Base-by-base conservation (phyloP, 2,113 vertebrate species). In the Aix galericulata region DNA sequence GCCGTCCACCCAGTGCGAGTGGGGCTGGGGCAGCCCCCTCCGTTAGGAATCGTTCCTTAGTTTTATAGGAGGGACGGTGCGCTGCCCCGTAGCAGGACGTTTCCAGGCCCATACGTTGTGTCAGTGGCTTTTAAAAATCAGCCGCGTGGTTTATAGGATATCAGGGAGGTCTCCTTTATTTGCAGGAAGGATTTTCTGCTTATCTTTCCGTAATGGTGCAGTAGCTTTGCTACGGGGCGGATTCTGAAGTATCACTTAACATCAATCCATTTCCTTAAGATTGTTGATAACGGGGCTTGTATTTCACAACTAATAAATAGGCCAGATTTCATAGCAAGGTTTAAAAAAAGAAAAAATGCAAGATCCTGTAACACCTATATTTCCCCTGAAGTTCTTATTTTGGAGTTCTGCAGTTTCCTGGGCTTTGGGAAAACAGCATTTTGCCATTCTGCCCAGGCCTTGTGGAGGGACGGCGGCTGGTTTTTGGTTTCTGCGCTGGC, bases 181-280 rank as follows among this genome's bases (percentile, higher is more conserved):
- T 93, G 93, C 90, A 67, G 94, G 94, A 75, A 93, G 96, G 97
- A 97, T 97, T 98, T 97, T 91, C 95, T 38, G 78, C 97, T 97
- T 97, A 93, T 97, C 97, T 97, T 79, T 60, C 95, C 64, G 76
- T 96, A 92, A 94, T 89, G 96, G 79, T 67, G 87, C 81, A 38
- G 89, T 58, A 74, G 88, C 91, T 94, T 97, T 95, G 96, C 96
- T 95, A 96, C 88, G 13, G 95, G 96, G 95, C 58, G 16, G 78
- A 96, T 97, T 97, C 96, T 97, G 95, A 97, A 97, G 97, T 95
- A 97, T 97, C 97, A 95, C 95, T 97, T 97, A 96, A 95, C 94
- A 96, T 97, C 95, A 94, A 89, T 96, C 96, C 96, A 93, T 97
- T 98, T 98, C 97, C 96, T 97, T 97, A 95, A 97, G 96, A 97